A percentile compares a stretch with the other conserved stretches of the same genome.
These are phyloP conservation scores for Melipona beecheii DNA, from an alignment of 2,888 invertebrate genomes.

Conservation along the genomic window DNA sequence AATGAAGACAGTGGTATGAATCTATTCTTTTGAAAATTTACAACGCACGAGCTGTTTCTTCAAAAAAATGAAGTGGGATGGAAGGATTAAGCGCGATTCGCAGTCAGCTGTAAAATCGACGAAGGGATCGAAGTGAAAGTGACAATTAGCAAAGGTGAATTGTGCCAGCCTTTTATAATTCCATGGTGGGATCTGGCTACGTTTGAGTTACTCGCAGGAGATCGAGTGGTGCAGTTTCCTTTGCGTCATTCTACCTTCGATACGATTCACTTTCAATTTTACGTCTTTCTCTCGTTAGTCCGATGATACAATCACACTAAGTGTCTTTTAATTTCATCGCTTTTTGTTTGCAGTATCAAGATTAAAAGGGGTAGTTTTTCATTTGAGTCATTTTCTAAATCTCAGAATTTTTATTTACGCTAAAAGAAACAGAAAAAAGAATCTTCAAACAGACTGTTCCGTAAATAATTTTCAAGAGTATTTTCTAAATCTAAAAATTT, in stretches of 20 bases:
- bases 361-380: too few species aligned
- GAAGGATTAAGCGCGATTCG: not conserved
- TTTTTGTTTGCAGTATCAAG: not conserved
- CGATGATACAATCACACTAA: constrained; percentile 26
- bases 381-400: not conserved
- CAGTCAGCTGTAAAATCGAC: constrained; percentile 42
- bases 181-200: constrained; percentile 68
- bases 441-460: too few species aligned
- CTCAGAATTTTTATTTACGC: not conserved
- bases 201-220: constrained; percentile 58
- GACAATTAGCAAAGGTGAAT: constrained; percentile 76
- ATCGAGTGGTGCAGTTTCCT: constrained; percentile 72
- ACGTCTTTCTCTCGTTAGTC: constrained; percentile 9
- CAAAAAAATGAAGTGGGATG: not conserved
- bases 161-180: constrained; percentile 58
- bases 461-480: too few species aligned
- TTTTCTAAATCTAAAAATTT: too few species aligned
- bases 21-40: not conserved
- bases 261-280: constrained; percentile 31
- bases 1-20: not conserved
- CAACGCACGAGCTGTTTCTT: not conserved
- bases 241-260: constrained; percentile 49
- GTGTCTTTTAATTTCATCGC: constrained; percentile 1
- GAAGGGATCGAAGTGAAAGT: constrained; percentile 78
- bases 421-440: too few species aligned